phyloP scores from a whole-genome alignment of 1,140 invertebrate genomes.

The Nymphalis io region DNA sequence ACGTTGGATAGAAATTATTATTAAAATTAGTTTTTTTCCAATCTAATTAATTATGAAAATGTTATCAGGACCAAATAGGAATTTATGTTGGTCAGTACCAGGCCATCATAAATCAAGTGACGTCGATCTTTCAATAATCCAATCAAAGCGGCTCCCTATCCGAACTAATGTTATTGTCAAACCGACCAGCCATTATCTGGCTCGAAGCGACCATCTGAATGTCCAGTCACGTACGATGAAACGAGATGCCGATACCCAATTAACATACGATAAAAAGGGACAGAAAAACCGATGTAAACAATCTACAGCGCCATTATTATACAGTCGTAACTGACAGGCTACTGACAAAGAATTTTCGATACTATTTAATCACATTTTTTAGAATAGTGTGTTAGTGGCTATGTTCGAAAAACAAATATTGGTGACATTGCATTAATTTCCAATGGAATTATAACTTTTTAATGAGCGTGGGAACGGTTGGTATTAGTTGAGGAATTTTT shows the following conservation, averaged over 20 bases:
- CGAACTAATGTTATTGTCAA: conserved; percentile 78
- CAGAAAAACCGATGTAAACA: conserved; percentile 29
- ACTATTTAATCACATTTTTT: not conserved
- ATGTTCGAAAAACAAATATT: conserved; percentile 30
- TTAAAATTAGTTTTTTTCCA: conserved; percentile 5
- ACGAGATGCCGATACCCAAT: conserved; percentile 38
- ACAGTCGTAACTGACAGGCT: conserved; percentile 25
- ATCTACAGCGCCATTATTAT: conserved; percentile 14
- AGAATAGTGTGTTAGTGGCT: not conserved
- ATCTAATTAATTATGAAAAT: conserved; percentile 23
- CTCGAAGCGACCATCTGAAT: conserved; percentile 67
- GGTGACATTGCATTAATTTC: conserved; percentile 11
- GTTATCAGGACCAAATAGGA: conserved; percentile 23
- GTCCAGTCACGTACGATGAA: conserved; percentile 68
- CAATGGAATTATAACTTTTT: conserved; percentile 19
- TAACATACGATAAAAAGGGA: conserved; percentile 23
- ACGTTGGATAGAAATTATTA: too few species aligned
- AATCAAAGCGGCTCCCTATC: conserved; percentile 71
- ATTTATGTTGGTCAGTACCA: conserved; percentile 45
- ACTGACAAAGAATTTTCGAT: conserved; percentile 1
- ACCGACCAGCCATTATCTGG: conserved; percentile 68
- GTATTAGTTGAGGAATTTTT: not conserved
- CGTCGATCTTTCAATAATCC: conserved; percentile 77
- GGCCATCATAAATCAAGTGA: conserved; percentile 67
- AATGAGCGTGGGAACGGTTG: conserved; percentile 1